Conservation (phyloP, 2,888 invertebrate genomes). For the Pterostichus niger region DNA sequence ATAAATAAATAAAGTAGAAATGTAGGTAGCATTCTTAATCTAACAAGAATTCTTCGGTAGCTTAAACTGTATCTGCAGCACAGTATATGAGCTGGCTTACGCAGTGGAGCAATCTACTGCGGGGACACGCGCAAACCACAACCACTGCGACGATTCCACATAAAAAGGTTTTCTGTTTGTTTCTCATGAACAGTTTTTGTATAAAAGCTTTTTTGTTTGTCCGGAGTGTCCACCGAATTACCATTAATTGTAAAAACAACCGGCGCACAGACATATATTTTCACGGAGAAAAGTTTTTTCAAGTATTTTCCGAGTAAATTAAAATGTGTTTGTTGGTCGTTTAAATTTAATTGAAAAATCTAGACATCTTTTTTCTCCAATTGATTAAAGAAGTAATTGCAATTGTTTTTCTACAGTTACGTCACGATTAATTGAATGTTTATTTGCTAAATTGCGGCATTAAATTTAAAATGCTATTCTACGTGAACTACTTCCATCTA, state of each 20-base stretch:
- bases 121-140: no score
- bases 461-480: background rate
- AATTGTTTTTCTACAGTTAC: constrained; percentile 31
- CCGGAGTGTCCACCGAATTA: constrained; percentile 41
- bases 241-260: constrained; percentile 55
- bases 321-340: constrained; percentile 40
- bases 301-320: constrained; percentile 37
- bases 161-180: constrained; percentile 47
- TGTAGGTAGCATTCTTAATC: no score
- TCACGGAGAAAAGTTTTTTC: constrained; percentile 40
- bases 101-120: no score
- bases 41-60: no score
- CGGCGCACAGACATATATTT: constrained; percentile 28
- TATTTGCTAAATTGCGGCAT: background rate
- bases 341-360: constrained; percentile 52
- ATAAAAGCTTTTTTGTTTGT: constrained; percentile 58
- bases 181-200: constrained; percentile 41
- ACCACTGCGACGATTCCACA: background rate
- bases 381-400: constrained; percentile 35
- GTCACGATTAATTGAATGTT: constrained; percentile 28
- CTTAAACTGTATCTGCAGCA: no score
- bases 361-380: constrained; percentile 27
- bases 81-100: no score
- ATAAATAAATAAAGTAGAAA: no score
- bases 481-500: no score